Percentiles rank a stretch among this genome's conserved stretches.
These are phyloP conservation scores for Proctacanthus coquilletti DNA, from an alignment of 1,140 invertebrate genomes.

Conservation along the genomic window DNA sequence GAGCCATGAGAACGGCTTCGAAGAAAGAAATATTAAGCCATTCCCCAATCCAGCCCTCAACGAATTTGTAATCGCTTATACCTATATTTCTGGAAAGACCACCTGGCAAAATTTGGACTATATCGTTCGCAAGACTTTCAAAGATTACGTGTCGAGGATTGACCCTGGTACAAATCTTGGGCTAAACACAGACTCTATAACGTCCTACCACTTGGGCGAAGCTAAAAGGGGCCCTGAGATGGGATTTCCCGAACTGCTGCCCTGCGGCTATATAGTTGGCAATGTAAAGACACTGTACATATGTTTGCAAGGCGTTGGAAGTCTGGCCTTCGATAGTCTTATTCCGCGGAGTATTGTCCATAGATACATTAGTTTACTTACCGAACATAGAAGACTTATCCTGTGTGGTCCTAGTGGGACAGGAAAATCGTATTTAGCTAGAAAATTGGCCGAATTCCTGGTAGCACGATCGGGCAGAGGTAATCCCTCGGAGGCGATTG, in stretches of 20 bases:
- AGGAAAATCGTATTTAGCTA: constrained; percentile 91
- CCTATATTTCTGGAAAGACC: constrained; percentile 81
- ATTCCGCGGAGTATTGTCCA: constrained; percentile 94
- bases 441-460: constrained; percentile 86
- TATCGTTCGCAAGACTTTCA: constrained; percentile 79
- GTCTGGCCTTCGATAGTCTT: constrained; percentile 86
- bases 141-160: constrained; percentile 84
- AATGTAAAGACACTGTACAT: constrained; percentile 65
- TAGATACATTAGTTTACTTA: constrained; percentile 73
- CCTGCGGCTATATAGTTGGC: constrained; percentile 85
- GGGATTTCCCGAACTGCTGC: constrained; percentile 71
- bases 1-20: constrained; percentile 26
- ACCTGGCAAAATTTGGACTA: constrained; percentile 91
- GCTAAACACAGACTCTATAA: constrained; percentile 73
- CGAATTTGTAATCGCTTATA: constrained; percentile 66
- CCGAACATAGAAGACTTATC: constrained; percentile 84
- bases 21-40: constrained; percentile 10
- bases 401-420: constrained; percentile 93
- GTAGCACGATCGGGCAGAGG: constrained; percentile 47
- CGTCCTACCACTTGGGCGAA: constrained; percentile 85
- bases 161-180: constrained; percentile 87
- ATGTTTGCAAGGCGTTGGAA: constrained; percentile 77
- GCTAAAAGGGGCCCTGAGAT: constrained; percentile 53
- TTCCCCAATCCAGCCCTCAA: constrained; percentile 26
- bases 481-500: constrained; percentile 60